Conservation (phyloP, 2,888 invertebrate species). For the Zele albiditarsus region DNA sequence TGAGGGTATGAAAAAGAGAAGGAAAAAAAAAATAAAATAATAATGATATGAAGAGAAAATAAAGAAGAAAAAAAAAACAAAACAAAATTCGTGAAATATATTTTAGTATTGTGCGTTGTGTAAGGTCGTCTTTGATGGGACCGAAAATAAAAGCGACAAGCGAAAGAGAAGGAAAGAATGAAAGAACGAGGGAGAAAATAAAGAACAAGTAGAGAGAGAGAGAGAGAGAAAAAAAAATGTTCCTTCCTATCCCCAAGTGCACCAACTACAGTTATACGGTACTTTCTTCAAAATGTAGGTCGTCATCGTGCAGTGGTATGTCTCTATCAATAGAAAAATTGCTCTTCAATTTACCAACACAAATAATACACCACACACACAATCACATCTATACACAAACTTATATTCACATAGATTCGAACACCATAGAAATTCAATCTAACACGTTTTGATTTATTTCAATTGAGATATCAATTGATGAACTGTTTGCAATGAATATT, state of each 20-base stretch:
- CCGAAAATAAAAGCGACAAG: conserved; percentile 33
- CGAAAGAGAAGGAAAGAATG: conserved; percentile 23
- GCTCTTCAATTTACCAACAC: conserved; percentile 17
- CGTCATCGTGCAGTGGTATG: conserved; percentile 23
- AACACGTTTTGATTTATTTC: no score
- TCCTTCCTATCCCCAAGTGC: conserved; percentile 22
- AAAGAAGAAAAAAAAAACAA: conserved; percentile 21
- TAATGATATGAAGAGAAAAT: not conserved
- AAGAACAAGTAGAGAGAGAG: conserved; percentile 6
- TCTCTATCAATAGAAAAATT: conserved; percentile 30
- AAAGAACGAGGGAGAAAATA: conserved; percentile 26
- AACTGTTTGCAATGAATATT: no score
- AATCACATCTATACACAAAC: no score
- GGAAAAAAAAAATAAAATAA: not conserved
- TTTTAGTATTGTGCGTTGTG: conserved; percentile 35
- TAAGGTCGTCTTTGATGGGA: conserved; percentile 38
- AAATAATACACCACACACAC: conserved; percentile 1
- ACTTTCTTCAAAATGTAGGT: conserved; percentile 42
- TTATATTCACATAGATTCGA: no score
- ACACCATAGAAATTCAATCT: no score
- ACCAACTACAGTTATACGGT: conserved; percentile 31
- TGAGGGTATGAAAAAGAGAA: no score
- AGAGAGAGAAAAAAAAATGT: conserved; percentile 30
- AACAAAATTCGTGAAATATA: conserved; percentile 21
- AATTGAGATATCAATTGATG: no score